A percentile compares a stretch with the other conserved stretches of the same genome.
These are phyloP conservation scores for Agapetus fuscipes DNA, from an alignment of 2,888 invertebrate genomes.

Conservation along the genomic window DNA sequence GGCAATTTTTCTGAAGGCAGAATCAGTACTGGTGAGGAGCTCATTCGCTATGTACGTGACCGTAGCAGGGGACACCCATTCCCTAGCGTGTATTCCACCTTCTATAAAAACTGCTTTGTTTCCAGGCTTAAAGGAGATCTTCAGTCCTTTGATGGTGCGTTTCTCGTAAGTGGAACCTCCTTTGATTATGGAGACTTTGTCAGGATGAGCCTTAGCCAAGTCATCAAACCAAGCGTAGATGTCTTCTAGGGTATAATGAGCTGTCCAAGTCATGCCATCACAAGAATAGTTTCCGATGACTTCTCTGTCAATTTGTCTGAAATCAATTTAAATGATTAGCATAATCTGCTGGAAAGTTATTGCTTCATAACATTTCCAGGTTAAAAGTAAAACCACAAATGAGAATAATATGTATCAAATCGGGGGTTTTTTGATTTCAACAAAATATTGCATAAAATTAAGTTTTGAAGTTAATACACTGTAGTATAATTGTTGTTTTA, in stretches of 20 bases:
- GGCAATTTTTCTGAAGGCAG: conserved; percentile 46
- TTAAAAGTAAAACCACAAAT: no score
- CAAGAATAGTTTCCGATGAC: conserved; percentile 1
- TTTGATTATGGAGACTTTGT: conserved; percentile 38
- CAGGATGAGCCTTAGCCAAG: conserved; percentile 37
- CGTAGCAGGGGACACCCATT: conserved; percentile 66
- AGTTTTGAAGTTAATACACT: no score
- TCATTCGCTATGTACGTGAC: conserved; percentile 61
- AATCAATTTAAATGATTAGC: not conserved
- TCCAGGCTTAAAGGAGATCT: conserved; percentile 33
- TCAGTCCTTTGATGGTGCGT: conserved; percentile 48
- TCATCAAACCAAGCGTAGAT: conserved; percentile 51
- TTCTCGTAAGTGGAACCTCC: conserved; percentile 52
- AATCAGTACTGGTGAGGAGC: conserved; percentile 51
- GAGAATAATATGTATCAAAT: no score
- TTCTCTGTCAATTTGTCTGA: conserved; percentile 3
- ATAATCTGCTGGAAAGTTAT: no score
- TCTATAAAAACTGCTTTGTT: conserved; percentile 54
- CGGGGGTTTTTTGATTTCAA: no score
- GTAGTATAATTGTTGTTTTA: no score
- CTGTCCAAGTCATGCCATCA: conserved; percentile 43
- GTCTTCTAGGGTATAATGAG: conserved; percentile 48
- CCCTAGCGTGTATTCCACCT: conserved; percentile 55
- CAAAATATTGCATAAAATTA: no score
- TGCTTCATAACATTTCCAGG: no score